Evolutionary conservation across 2,797 vertebrate genomes (phyloP).

Genomic region (Hipposideros larvatus): DNA sequence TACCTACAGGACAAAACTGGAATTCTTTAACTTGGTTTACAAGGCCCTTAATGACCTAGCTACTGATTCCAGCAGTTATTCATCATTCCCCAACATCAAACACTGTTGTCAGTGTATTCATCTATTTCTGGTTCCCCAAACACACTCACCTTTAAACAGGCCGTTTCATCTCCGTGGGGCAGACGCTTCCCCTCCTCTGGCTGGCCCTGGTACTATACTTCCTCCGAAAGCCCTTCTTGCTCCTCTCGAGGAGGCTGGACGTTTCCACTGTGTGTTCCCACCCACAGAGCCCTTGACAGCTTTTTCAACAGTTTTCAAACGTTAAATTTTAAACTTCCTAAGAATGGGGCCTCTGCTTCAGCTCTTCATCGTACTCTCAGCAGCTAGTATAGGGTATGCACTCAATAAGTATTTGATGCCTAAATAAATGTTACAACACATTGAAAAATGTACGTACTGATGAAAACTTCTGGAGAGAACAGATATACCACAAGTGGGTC

Average conservation of each 20-base stretch:
- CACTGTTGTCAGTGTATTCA: neutral
- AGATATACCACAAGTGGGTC: neutral
- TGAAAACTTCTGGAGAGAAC: conserved; percentile 7
- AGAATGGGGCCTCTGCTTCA: neutral
- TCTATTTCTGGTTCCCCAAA: conserved; percentile 40
- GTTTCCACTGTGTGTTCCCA: neutral
- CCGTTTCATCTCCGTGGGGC: neutral
- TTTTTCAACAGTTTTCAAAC: conserved; percentile 50
- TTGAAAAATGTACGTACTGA: neutral
- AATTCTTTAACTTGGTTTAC: neutral
- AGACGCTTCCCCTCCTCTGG: neutral
- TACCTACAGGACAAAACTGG: neutral
- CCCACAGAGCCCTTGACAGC: neutral
- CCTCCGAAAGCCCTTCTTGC: conserved; percentile 23
- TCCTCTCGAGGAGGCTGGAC: neutral
- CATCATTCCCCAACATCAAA: conserved; percentile 3
- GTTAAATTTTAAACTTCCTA: neutral
- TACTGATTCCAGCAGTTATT: neutral
- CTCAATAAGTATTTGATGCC: conserved; percentile 33
- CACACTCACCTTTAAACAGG: neutral
- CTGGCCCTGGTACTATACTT: neutral
- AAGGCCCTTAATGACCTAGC: neutral
- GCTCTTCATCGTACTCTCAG: neutral
- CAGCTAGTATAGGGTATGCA: neutral
- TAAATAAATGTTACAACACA: neutral